Evolutionary conservation across 1,140 invertebrate species (phyloP).

Genomic region (Pachypeltis micranthus): DNA sequence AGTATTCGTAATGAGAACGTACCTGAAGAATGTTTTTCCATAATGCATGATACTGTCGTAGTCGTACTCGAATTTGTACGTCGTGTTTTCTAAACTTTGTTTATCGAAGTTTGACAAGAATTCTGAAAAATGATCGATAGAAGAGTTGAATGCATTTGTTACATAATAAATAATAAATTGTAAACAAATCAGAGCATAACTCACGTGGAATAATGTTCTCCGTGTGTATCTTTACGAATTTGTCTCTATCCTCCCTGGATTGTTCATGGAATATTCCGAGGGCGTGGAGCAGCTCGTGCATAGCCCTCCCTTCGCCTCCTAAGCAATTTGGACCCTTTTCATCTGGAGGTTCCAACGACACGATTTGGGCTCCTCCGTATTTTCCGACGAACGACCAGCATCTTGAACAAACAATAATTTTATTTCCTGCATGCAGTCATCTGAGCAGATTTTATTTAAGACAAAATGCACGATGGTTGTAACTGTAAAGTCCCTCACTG

Average conservation of each 20-base stretch:
- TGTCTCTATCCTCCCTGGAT: slow-evolving; percentile 46
- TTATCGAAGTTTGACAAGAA: slow-evolving; percentile 48
- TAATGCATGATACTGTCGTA: slow-evolving; percentile 65
- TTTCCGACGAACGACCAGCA: slow-evolving; percentile 57
- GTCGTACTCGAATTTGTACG: slow-evolving; percentile 53
- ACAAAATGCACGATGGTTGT: too few relatives aligned
- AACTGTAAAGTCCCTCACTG: too few relatives aligned
- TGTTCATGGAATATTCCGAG: slow-evolving; percentile 54
- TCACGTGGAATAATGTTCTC: slow-evolving; percentile 44
- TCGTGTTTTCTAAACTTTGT: slow-evolving; percentile 46
- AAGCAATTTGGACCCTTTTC: slow-evolving; percentile 44
- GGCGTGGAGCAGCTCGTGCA: slow-evolving; percentile 56
- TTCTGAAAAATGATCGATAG: slow-evolving; percentile 38
- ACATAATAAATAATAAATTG: slow-evolving; percentile 1
- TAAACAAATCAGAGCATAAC: background rate
- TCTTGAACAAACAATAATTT: too few relatives aligned
- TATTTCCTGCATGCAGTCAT: too few relatives aligned
- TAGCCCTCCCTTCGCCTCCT: slow-evolving; percentile 44
- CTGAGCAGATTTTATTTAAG: too few relatives aligned
- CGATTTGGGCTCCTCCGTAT: slow-evolving; percentile 50
- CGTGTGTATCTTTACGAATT: slow-evolving; percentile 43
- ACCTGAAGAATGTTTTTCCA: slow-evolving; percentile 45
- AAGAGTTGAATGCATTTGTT: too few relatives aligned
- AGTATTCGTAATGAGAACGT: slow-evolving; percentile 6
- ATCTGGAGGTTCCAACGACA: slow-evolving; percentile 51